These are phyloP conservation scores for Archilochus colubris DNA, from an alignment of 2,113 vertebrate species.

Conservation along the genomic window DNA sequence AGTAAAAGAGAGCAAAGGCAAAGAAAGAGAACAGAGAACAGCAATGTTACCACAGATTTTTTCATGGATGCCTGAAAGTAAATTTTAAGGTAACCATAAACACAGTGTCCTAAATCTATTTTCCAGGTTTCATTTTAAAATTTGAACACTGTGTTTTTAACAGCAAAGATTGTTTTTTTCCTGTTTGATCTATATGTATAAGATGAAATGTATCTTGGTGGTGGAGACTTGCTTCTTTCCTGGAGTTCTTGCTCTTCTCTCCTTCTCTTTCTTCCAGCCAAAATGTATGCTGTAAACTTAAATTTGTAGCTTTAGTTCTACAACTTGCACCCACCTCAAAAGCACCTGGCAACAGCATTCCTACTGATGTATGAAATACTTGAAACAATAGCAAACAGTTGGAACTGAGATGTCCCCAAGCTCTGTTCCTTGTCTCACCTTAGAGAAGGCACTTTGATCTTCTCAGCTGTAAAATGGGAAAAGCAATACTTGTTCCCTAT, in stretches of 20 bases:
- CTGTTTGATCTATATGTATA: not conserved
- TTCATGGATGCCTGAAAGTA: not conserved
- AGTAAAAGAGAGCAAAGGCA: slow-evolving; percentile 9
- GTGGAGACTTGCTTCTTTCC: not conserved
- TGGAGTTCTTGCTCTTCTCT: not conserved
- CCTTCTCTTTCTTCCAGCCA: not conserved
- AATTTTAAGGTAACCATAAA: not conserved
- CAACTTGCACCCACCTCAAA: not conserved
- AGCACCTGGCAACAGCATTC: not conserved
- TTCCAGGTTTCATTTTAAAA: not conserved
- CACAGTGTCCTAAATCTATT: not conserved
- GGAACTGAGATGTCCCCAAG: not conserved
- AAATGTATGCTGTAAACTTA: not conserved
- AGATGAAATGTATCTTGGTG: not conserved
- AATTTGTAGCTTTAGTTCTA: not conserved
- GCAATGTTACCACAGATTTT: not conserved
- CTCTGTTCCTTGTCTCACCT: not conserved
- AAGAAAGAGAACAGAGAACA: not conserved
- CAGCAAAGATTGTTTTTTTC: not conserved
- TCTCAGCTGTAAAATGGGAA: not conserved
- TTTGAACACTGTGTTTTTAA: not conserved
- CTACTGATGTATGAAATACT: slow-evolving; percentile 1
- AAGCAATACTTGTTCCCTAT: not conserved
- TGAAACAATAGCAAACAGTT: slow-evolving; percentile 6
- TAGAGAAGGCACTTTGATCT: not conserved